Evolutionary conservation across 1,140 invertebrate species (phyloP).

Genomic region (Andrena cerasifolii): DNA sequence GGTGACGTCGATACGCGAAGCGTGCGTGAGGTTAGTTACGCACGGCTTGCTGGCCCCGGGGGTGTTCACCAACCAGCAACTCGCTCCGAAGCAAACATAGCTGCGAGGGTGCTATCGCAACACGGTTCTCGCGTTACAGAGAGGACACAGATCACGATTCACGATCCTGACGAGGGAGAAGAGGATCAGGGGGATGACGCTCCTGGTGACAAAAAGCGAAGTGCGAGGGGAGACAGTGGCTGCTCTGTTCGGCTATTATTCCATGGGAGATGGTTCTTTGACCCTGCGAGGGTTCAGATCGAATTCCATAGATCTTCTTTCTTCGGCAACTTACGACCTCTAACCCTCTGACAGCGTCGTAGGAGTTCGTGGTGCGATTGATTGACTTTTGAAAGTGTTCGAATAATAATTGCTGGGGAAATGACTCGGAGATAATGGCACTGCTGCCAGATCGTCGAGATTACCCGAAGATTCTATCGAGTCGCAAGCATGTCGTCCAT

Average conservation of each 20-base stretch:
- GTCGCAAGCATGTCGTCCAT: not conserved
- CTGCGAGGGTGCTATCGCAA: slow-evolving; percentile 55
- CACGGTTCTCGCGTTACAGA: slow-evolving; percentile 55
- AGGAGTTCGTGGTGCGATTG: too few species aligned
- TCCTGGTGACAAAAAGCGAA: slow-evolving; percentile 69
- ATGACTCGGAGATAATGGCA: not conserved
- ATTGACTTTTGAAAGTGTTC: too few species aligned
- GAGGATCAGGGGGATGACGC: not conserved
- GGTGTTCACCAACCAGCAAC: slow-evolving; percentile 74
- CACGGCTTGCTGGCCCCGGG: slow-evolving; percentile 76
- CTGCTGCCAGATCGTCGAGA: not conserved
- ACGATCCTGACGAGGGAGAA: not conserved
- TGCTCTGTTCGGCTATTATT: slow-evolving; percentile 28
- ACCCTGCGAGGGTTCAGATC: too few species aligned
- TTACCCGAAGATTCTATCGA: slow-evolving; percentile 26
- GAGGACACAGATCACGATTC: slow-evolving; percentile 27
- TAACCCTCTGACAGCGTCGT: too few species aligned
- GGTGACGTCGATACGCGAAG: slow-evolving; percentile 76
- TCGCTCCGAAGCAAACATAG: slow-evolving; percentile 64
- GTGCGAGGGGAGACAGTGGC: slow-evolving; percentile 26
- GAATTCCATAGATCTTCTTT: too few species aligned
- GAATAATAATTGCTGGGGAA: not conserved
- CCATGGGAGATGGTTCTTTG: too few species aligned
- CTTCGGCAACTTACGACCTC: too few species aligned
- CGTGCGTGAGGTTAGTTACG: slow-evolving; percentile 81